Evolutionary conservation across 2,888 invertebrate genomes (phyloP).

Genomic region (Ommatoiulus sabulosus): DNA sequence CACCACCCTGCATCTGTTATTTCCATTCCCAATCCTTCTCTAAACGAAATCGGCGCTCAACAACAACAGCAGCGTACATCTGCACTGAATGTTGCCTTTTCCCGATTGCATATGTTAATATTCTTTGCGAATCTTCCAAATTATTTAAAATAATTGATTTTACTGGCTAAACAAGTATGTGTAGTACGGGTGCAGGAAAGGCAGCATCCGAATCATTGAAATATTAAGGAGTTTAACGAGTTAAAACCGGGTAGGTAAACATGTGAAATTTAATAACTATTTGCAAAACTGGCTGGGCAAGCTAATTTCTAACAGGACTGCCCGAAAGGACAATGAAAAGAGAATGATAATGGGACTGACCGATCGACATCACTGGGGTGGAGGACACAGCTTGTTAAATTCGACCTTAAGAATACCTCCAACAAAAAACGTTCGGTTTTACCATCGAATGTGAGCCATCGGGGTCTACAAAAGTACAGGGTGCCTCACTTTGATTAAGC

Average conservation of each 20-base stretch:
- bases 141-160: slow-evolving; percentile 17
- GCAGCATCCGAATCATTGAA: background rate
- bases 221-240: background rate
- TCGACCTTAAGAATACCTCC: background rate
- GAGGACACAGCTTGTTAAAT: slow-evolving; percentile 14
- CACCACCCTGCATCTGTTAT: slow-evolving; percentile 30
- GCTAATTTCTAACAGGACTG: slow-evolving; percentile 31
- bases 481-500: background rate
- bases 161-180: background rate
- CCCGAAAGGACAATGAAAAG: background rate
- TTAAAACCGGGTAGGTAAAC: background rate
- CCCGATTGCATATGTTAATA: background rate
- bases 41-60: slow-evolving; percentile 4
- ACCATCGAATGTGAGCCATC: no score
- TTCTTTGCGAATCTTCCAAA: background rate
- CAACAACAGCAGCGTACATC: slow-evolving; percentile 16
- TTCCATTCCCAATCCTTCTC: background rate
- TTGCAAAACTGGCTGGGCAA: slow-evolving; percentile 29
- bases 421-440: background rate
- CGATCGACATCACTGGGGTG: slow-evolving; percentile 10
- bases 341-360: slow-evolving; percentile 39
- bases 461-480: background rate
- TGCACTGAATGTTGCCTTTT: background rate
- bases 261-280: background rate
- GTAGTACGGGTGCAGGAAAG: background rate